A percentile compares a stretch with the other conserved stretches of the same genome.
These are phyloP conservation scores for Parapsyche elsis DNA, from an alignment of 1,140 invertebrate genomes.

Conservation along the genomic window DNA sequence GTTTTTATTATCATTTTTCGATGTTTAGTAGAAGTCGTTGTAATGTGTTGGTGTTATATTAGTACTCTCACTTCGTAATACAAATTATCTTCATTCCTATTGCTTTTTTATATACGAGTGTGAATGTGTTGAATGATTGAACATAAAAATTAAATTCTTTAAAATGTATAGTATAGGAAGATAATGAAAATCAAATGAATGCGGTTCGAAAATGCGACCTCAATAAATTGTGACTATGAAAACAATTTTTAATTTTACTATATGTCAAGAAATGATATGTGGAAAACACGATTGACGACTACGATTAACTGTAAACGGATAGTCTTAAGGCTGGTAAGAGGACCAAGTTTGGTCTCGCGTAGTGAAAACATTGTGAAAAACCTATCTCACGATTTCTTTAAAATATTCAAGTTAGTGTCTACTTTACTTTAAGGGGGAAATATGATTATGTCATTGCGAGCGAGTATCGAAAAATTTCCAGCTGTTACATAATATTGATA, in stretches of 20 bases:
- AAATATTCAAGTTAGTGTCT: constrained; percentile 20
- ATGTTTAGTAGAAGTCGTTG: constrained; percentile 30
- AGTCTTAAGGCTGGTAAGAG: constrained; percentile 49
- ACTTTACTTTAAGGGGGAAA: constrained; percentile 4
- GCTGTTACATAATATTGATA: constrained; percentile 1
- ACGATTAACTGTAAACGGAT: not conserved
- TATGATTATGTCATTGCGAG: constrained; percentile 8
- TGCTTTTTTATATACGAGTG: constrained; percentile 30
- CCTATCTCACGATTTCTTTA: constrained; percentile 25
- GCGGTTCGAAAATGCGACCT: too few relatives aligned
- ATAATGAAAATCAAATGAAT: too few relatives aligned
- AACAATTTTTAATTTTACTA: not conserved
- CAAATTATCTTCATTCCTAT: constrained; percentile 35
- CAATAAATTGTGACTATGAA: not conserved
- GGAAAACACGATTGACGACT: not conserved
- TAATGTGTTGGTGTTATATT: constrained; percentile 26
- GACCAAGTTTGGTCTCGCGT: constrained; percentile 49
- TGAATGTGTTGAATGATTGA: constrained; percentile 3
- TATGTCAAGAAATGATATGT: not conserved
- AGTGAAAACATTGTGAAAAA: constrained; percentile 31
- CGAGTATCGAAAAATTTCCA: constrained; percentile 30
- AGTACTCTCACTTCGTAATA: constrained; percentile 28
- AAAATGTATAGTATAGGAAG: too few relatives aligned
- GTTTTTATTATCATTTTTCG: constrained; percentile 10
- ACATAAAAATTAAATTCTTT: not conserved